A percentile compares a stretch with the other conserved stretches of the same genome.
Evolutionary conservation across 2,888 invertebrate genomes (phyloP).

Genomic region (Conops quadrifasciatus): DNA sequence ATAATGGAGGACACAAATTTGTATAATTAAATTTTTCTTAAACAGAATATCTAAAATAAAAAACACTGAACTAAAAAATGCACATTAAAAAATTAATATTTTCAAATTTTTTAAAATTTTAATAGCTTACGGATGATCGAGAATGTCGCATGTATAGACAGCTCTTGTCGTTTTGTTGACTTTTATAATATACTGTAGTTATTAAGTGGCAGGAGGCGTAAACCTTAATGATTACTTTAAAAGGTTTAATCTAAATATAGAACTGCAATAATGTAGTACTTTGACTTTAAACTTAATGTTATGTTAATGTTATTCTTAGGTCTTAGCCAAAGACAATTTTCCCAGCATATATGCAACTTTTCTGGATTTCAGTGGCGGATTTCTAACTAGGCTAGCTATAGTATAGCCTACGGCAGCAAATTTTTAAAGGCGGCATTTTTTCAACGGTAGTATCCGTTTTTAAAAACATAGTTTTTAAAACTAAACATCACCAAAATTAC

Average conservation of each 20-base stretch:
- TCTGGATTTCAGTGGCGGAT: too few relatives aligned
- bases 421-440: too few relatives aligned
- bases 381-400: too few relatives aligned
- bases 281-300: slow-evolving; percentile 39
- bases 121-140: neutral
- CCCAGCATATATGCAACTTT: too few relatives aligned
- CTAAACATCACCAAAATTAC: too few relatives aligned
- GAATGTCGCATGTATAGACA: too few relatives aligned
- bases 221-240: neutral
- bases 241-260: slow-evolving; percentile 13
- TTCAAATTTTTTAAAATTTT: slow-evolving; percentile 1
- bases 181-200: too few relatives aligned
- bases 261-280: slow-evolving; percentile 16
- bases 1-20: slow-evolving; percentile 25
- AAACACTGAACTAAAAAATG: neutral
- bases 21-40: slow-evolving; percentile 43
- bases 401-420: too few relatives aligned
- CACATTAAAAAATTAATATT: neutral
- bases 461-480: too few relatives aligned
- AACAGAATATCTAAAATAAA: slow-evolving; percentile 17
- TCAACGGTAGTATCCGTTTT: too few relatives aligned
- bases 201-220: slow-evolving; percentile 19
- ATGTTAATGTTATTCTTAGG: slow-evolving; percentile 22
- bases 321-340: slow-evolving; percentile 9
- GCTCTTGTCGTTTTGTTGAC: too few relatives aligned